These are phyloP conservation scores for Spinus pinus DNA, from an alignment of 2,797 vertebrate genomes.

Conservation along the genomic window DNA sequence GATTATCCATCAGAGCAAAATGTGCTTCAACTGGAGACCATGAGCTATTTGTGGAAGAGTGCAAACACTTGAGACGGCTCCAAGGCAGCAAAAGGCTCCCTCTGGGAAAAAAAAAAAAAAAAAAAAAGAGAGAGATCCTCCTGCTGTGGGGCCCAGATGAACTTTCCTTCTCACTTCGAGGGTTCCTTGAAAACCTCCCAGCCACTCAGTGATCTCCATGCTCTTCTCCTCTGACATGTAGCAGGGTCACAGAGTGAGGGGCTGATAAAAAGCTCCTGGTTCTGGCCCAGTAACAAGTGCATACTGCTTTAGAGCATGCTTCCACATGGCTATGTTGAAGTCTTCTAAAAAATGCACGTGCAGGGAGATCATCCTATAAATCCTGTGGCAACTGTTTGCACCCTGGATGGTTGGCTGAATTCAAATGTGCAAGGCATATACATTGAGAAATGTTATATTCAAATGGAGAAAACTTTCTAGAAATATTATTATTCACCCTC, in stretches of 20 bases:
- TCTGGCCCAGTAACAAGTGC: neutral
- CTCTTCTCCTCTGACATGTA: neutral
- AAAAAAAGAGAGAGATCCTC: neutral
- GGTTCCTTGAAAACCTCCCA: neutral
- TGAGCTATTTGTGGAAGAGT: neutral
- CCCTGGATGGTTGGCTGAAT: neutral
- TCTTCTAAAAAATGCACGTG: neutral
- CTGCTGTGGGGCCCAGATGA: neutral
- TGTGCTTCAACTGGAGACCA: neutral
- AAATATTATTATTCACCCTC: constrained; percentile 33
- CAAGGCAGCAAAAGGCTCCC: neutral
- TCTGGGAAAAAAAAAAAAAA: neutral
- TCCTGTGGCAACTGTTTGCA: neutral
- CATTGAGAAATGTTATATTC: neutral
- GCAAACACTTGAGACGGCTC: neutral
- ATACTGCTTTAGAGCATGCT: neutral
- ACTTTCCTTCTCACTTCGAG: fast-evolving
- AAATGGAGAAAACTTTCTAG: neutral
- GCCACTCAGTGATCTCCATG: neutral
- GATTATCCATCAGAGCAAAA: neutral
- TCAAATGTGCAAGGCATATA: neutral
- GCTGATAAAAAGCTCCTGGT: neutral
- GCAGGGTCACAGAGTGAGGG: neutral
- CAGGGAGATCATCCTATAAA: neutral
- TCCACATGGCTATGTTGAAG: fast-evolving